Conservation (phyloP, 1,140 invertebrate genomes). For the Trialeurodes vaporariorum region DNA sequence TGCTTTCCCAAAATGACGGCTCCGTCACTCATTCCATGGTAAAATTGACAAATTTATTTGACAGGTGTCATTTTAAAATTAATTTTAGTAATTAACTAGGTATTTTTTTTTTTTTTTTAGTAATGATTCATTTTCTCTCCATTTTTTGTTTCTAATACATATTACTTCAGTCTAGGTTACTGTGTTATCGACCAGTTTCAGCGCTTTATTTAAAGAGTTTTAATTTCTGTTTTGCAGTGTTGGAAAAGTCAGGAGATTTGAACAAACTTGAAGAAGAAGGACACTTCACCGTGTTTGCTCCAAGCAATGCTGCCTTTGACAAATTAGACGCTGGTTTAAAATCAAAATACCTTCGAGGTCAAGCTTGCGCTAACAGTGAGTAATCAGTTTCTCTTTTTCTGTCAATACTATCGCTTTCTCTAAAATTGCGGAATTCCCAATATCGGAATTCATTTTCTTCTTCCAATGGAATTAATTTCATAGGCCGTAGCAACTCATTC, state of each 20-base stretch:
- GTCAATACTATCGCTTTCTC: background rate
- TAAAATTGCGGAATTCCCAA: too few species aligned
- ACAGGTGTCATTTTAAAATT: too few species aligned
- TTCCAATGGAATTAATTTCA: too few species aligned
- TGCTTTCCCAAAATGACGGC: too few species aligned
- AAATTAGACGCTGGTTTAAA: conserved; percentile 30
- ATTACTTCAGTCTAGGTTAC: too few species aligned
- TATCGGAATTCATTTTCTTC: too few species aligned
- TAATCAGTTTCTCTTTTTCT: conserved; percentile 1
- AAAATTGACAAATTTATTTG: too few species aligned
- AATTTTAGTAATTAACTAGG: background rate
- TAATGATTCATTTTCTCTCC: background rate
- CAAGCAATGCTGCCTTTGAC: conserved; percentile 38
- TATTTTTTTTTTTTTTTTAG: background rate
- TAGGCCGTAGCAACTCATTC: too few species aligned
- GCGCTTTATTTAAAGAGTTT: background rate
- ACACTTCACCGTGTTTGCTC: conserved; percentile 42
- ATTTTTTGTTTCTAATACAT: background rate
- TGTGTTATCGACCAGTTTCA: background rate
- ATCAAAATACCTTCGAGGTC: conserved; percentile 17
- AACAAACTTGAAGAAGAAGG: conserved; percentile 34
- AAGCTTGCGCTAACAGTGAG: conserved; percentile 24
- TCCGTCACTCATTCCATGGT: too few species aligned
- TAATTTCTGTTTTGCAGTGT: conserved; percentile 28
- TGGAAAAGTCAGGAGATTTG: conserved; percentile 32